phyloP scores from a whole-genome alignment of 1,140 invertebrate species.

The Chrysopa pallens region DNA sequence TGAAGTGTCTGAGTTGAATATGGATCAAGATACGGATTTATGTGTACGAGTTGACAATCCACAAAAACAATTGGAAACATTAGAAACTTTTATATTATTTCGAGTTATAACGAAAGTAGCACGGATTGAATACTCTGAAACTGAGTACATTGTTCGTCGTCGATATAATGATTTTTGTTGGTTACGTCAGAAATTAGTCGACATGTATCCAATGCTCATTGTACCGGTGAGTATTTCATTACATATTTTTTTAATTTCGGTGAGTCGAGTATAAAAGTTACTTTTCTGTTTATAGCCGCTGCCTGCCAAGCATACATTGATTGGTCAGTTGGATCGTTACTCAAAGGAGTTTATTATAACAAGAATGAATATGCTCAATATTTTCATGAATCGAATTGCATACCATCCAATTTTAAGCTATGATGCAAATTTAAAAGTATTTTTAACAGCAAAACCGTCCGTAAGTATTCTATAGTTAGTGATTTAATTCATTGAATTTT shows the following conservation, averaged over 20 bases:
- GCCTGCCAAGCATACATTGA: constrained; percentile 51
- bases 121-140: constrained; percentile 42
- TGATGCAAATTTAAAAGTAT: constrained; percentile 44
- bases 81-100: constrained; percentile 60
- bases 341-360: constrained; percentile 54
- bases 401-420: constrained; percentile 52
- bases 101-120: constrained; percentile 47
- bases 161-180: constrained; percentile 63
- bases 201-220: constrained; percentile 45
- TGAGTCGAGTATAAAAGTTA: constrained; percentile 4
- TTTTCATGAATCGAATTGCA: constrained; percentile 37
- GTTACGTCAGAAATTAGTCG: constrained; percentile 45
- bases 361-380: constrained; percentile 48
- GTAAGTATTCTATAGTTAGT: constrained; percentile 23
- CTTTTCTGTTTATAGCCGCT: constrained; percentile 32
- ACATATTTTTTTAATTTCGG: neutral
- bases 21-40: constrained; percentile 36
- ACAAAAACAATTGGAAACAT: constrained; percentile 55
- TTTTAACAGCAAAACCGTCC: constrained; percentile 45
- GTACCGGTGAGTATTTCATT: constrained; percentile 35
- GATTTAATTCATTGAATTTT: too few relatives aligned
- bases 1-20: constrained; percentile 32
- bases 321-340: constrained; percentile 53
- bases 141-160: constrained; percentile 46
- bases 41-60: constrained; percentile 56